These are phyloP conservation scores for Entelurus aequoreus DNA, from an alignment of 2,113 vertebrate genomes.

Conservation along the genomic window DNA sequence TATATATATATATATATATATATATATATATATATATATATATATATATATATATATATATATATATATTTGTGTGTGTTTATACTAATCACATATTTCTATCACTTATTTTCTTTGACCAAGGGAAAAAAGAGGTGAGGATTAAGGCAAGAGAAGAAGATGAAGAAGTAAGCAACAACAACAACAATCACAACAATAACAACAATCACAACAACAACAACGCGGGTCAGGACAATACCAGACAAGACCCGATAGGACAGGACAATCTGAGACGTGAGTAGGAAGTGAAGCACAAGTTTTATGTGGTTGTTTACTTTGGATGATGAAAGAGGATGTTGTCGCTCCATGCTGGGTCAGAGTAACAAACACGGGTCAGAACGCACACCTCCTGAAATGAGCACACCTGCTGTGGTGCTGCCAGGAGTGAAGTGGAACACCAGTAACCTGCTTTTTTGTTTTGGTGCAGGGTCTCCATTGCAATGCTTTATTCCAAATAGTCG, in stretches of 20 bases:
- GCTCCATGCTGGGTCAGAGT: background rate
- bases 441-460: background rate
- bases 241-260: background rate
- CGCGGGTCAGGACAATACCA: background rate
- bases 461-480: background rate
- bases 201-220: background rate
- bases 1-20: too few relatives aligned
- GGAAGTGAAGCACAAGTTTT: background rate
- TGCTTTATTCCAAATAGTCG: background rate
- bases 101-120: too few relatives aligned
- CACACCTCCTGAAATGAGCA: background rate
- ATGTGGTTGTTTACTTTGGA: background rate
- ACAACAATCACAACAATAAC: too few relatives aligned
- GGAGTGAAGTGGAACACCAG: background rate
- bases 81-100: too few relatives aligned
- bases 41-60: too few relatives aligned
- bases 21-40: too few relatives aligned
- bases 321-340: background rate
- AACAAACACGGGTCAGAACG: background rate
- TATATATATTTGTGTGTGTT: too few relatives aligned
- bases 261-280: conserved; percentile 1
- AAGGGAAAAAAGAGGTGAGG: too few relatives aligned
- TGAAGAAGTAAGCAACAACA: too few relatives aligned
- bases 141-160: too few relatives aligned
- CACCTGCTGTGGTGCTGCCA: background rate